Evolutionary conservation across 2,797 vertebrate genomes (phyloP).

Genomic region (Poecilia gillii): DNA sequence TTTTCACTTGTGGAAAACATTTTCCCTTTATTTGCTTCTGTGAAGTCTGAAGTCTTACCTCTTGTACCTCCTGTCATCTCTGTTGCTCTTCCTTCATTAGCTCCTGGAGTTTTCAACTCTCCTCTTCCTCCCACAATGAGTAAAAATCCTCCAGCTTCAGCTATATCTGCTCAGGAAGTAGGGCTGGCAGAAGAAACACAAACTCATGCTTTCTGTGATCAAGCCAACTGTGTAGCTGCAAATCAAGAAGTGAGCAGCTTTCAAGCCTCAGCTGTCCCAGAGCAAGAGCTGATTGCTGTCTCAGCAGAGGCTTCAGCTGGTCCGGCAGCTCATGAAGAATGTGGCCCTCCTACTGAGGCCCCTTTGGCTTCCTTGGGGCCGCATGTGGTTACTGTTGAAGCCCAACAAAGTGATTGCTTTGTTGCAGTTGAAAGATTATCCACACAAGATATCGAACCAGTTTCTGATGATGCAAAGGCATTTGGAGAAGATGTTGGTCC

Average conservation of each 20-base stretch:
- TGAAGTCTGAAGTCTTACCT: slow-evolving; percentile 18
- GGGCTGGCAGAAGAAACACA: slow-evolving; percentile 27
- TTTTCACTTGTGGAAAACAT: slow-evolving; percentile 48
- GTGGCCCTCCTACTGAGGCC: slow-evolving; percentile 13
- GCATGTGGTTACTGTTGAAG: not conserved
- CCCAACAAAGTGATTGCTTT: slow-evolving; percentile 10
- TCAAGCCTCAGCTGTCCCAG: slow-evolving; percentile 16
- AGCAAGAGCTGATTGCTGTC: slow-evolving; percentile 27
- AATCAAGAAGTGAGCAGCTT: slow-evolving; percentile 33
- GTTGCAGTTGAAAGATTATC: slow-evolving; percentile 20
- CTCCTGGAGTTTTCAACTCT: slow-evolving; percentile 60
- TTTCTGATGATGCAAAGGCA: slow-evolving; percentile 11
- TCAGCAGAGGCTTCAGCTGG: slow-evolving; percentile 24
- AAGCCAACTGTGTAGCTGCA: slow-evolving; percentile 49
- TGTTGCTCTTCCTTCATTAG: slow-evolving; percentile 56
- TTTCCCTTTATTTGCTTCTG: slow-evolving; percentile 17
- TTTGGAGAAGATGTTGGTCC: slow-evolving; percentile 11
- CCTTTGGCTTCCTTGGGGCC: slow-evolving; percentile 11
- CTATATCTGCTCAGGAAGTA: slow-evolving; percentile 36
- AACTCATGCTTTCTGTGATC: slow-evolving; percentile 39
- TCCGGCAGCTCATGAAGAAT: slow-evolving; percentile 32
- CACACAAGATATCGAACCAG: slow-evolving; percentile 27
- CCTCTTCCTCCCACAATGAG: slow-evolving; percentile 59
- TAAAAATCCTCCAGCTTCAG: slow-evolving; percentile 57
- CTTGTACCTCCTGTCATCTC: slow-evolving; percentile 40